A percentile compares a stretch with the other conserved stretches of the same genome.
Conservation (phyloP, 2,113 vertebrate genomes). For the Datnioides undecimradiatus region DNA sequence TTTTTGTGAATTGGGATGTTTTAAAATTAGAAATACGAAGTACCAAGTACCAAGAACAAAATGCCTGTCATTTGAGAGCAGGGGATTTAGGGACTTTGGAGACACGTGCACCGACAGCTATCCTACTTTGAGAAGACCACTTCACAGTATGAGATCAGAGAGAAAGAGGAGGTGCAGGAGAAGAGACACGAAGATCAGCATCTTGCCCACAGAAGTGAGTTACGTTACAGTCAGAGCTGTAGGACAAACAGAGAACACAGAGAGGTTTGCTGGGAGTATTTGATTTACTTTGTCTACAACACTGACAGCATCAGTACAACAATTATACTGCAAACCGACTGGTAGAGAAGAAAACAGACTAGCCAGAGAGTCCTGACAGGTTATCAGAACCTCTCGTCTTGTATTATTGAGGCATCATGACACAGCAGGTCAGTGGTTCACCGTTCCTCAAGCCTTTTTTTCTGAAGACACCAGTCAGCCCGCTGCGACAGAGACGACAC, state of each 20-base stretch:
- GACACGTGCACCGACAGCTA: constrained; percentile 70
- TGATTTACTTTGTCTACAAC: neutral
- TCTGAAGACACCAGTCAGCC: constrained; percentile 70
- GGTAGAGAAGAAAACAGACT: neutral
- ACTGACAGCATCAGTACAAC: neutral
- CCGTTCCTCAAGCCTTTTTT: constrained; percentile 83
- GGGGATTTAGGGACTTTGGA: constrained; percentile 64
- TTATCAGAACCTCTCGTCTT: neutral
- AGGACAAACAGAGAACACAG: constrained; percentile 12
- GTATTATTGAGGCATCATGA: constrained; percentile 62
- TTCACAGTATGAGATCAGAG: constrained; percentile 60
- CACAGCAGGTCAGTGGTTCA: constrained; percentile 73
- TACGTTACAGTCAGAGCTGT: constrained; percentile 25
- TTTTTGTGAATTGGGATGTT: neutral
- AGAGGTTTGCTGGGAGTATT: neutral
- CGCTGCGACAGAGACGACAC: constrained; percentile 79
- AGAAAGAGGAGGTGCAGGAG: constrained; percentile 40
- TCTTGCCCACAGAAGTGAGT: constrained; percentile 19
- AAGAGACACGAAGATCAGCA: constrained; percentile 28
- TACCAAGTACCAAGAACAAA: neutral
- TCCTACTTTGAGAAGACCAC: constrained; percentile 60
- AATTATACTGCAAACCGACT: neutral
- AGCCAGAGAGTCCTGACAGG: neutral
- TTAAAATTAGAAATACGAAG: constrained; percentile 24
- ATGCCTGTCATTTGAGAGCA: constrained; percentile 32